Evolutionary conservation across 2,797 vertebrate species (phyloP), one percentile per base, ranked within the genome.

Genomic region (Bucorvus abyssinicus): DNA sequence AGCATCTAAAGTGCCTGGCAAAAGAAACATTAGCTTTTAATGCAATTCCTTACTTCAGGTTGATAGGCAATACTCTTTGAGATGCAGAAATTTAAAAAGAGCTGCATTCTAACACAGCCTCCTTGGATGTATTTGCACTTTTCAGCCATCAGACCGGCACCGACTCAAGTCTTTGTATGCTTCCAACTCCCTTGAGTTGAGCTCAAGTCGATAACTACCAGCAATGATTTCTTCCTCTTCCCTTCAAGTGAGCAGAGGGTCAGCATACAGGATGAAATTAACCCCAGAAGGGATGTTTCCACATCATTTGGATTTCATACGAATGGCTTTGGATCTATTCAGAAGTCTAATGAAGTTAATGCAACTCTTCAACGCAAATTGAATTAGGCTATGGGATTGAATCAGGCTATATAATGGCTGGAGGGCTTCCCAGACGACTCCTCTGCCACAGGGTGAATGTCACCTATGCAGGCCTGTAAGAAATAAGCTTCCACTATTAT

Each of bases 251-350:
- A 91, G 80, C 87, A 91, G 85, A 96, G 78, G 94, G 94, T 91
- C 90, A 94, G 87, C 91, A 94, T 18, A 90, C 53, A 91, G 86
- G 78, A 97, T 91, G 60, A 96, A 94, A 93, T 90, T 71, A 96
- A 97, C 53, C 87, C 88, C 61, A 14, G 65, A 95, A 89, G 84
- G 93, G 79, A 90, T 70, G 84, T 88, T 93, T 76, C 77, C 14
- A 4, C 70, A 32, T 94, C 94, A 95, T 88, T 90, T 87, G 94
- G 80, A 93, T 91, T 93, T 90, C 95, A 94, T 61, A 85, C 68
- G 90, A 93, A 97, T 89, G 78, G 93, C 90, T 97, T 97, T 76
- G 85, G 85, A 87, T 95, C 94, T 97, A 81, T 90, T 95, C 77
- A 93, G 85, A 93, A 93, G 92, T 82, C 89, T 95, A 94, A 92